Percentiles rank a stretch among this genome's conserved stretches.
phyloP scores from a whole-genome alignment of 92 coral and sea anemone species.

The Desmophyllum pertusum region DNA sequence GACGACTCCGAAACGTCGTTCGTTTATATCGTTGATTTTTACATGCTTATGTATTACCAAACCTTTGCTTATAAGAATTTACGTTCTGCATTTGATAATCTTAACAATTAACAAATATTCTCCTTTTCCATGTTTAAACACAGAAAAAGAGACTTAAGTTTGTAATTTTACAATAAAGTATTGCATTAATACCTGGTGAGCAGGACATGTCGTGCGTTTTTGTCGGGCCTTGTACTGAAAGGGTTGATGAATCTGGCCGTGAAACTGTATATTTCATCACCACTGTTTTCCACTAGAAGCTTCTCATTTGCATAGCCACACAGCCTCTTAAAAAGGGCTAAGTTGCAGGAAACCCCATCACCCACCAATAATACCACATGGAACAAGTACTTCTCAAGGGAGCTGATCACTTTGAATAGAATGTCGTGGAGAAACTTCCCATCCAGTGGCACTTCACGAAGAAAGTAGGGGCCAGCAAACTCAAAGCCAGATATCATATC shows the following conservation, averaged over 20 bases:
- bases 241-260: no score
- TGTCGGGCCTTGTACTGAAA: neutral
- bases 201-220: slow-evolving; percentile 17
- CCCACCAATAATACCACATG: slow-evolving; percentile 16
- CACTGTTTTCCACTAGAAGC: neutral
- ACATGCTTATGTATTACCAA: no score
- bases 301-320: neutral
- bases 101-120: no score
- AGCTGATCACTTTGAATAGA: slow-evolving; percentile 1
- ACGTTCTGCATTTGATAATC: no score
- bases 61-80: no score
- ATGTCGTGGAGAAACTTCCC: slow-evolving; percentile 18
- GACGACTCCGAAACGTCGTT: no score
- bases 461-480: slow-evolving; percentile 38
- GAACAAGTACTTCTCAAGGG: slow-evolving; percentile 24
- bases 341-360: slow-evolving; percentile 31
- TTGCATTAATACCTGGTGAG: slow-evolving; percentile 48
- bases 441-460: no score
- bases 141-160: no score
- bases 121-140: no score
- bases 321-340: slow-evolving; percentile 28
- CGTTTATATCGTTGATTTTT: no score
- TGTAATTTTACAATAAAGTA: no score
- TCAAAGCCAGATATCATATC: slow-evolving; percentile 35
- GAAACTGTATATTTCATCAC: no score